Base-by-base conservation (phyloP, 2,797 vertebrate genomes). In the Rhinatrema bivittatum region DNA sequence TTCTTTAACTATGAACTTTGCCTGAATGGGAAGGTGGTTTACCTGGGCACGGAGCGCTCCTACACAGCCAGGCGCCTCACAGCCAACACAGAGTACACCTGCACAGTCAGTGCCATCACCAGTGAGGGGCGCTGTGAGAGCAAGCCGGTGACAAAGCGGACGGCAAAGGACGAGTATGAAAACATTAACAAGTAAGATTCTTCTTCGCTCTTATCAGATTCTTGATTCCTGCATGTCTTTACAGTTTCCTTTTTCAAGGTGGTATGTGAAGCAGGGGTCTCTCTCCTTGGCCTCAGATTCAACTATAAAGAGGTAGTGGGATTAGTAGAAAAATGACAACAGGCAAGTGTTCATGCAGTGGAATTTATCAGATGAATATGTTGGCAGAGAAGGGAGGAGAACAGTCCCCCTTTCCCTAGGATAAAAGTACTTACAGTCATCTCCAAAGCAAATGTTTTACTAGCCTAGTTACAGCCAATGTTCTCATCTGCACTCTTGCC, bases 1-100 rank as follows among this genome's bases (percentile, higher is more conserved):
- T 61, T 71, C 10, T 74, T 73, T 35, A 68, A 64, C 46, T 71
- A 71, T 11, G 63, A 77, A 32, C 63, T 77, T 29, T 40, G 53
- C 50, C 35, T 77, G 25, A 75, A 71, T 6, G 63, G 57, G 5
- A 25, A 32, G 20, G 50, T 68, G 20, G 52, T 53, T 4, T 75
- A 75, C 41, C 29, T 73, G 32, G 65, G 72, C 15, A 64, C 55
- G 1, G 61, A 62, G 17, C 37, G 56, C 5, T 30, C 37, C 12
- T 47, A 64, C 36, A 51, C 46, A 2, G 62, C 63, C 24, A 48
- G 53, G 2, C 51, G 40, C 11, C 66, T 74, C 5, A 31, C 37
- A 1, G 32, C 67, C 9, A 59, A 61, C 53, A 70, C 60, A 1
- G 34, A 51, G 7, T 69, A 73, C 46, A 60, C 60, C 45, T 75